Base-by-base conservation (phyloP, 2,888 invertebrate species). In the Eupithecia abbreviata region DNA sequence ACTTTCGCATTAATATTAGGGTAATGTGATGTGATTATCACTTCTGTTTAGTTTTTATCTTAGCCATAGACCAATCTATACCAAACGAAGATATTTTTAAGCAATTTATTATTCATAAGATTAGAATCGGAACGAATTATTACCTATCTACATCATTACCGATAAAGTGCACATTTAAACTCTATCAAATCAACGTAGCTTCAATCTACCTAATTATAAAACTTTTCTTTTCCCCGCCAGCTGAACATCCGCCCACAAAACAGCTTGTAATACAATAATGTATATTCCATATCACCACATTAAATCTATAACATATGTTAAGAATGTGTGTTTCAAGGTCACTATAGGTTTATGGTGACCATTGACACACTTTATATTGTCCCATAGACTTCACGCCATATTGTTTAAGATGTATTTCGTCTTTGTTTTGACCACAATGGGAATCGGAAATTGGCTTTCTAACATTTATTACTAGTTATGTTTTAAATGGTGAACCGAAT, bases 311-410 rank as follows among this genome's bases (percentile, higher is more conserved):
- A 67, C 77, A 77, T 72, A 71, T 71, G 18, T 68, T 65, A 30
- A 4, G 71, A 65, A 74, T 68, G 55, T 70, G 66, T 78, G 76
- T 41, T 69, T 76, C 10, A 69, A 55, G 76, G 78, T 74, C 76
- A 74, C 71, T 58, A 62, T 51, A 12, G 68, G 30, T 74, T 77
- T 77, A 79, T 74, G 79, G 73, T 72, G 13, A 62, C 69, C 70
- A 72, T 74, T 79, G 79, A 77, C 79, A 77, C 51, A 79, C 76
- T 49, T 79, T 45, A 42, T 10, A 55, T 9, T 62, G 62, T 62
- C 73, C n/a, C 18, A n/a, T 51, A 77, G 76, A 71, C 71, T 67
- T 10, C 43, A 49, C 42, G 41, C 5, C 58, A 66, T 73, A 74
- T 73, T 75, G 75, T 75, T 75, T 72, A 68, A 73, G 45, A 74